These are phyloP conservation scores for Oncopeltus fasciatus DNA, from an alignment of 1,140 invertebrate genomes.

Conservation along the genomic window DNA sequence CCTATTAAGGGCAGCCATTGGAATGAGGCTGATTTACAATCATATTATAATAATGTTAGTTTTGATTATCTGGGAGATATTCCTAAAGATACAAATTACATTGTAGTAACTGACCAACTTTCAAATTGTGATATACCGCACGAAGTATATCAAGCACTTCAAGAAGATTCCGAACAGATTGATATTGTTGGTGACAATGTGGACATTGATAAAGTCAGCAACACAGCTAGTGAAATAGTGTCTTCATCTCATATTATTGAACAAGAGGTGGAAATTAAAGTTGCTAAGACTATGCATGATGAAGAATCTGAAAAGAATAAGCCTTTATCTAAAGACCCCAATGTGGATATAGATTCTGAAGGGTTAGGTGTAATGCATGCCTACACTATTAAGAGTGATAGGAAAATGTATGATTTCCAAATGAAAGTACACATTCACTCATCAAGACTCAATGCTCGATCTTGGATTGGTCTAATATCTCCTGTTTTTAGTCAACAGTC, in stretches of 20 bases:
- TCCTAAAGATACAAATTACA: no score
- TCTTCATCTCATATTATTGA: not conserved
- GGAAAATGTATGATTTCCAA: conserved; percentile 5
- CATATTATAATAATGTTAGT: not conserved
- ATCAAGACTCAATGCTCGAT: not conserved
- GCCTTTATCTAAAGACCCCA: not conserved
- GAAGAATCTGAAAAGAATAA: not conserved
- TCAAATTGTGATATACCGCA: no score
- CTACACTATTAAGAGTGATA: conserved; percentile 6
- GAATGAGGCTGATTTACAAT: not conserved
- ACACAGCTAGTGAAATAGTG: not conserved
- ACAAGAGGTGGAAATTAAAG: not conserved
- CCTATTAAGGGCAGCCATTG: not conserved
- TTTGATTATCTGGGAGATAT: not conserved
- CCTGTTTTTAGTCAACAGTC: not conserved
- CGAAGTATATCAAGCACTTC: no score
- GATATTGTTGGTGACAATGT: no score
- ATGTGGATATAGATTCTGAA: not conserved
- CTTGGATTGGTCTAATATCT: not conserved
- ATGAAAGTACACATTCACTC: not conserved
- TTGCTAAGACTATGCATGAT: no score
- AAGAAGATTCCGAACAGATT: no score
- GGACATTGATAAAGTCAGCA: not conserved
- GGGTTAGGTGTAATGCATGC: conserved; percentile 7
- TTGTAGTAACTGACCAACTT: no score